These are phyloP conservation scores for Hirtodrosophila cameraria DNA, from an alignment of 2,888 invertebrate genomes.

Conservation along the genomic window DNA sequence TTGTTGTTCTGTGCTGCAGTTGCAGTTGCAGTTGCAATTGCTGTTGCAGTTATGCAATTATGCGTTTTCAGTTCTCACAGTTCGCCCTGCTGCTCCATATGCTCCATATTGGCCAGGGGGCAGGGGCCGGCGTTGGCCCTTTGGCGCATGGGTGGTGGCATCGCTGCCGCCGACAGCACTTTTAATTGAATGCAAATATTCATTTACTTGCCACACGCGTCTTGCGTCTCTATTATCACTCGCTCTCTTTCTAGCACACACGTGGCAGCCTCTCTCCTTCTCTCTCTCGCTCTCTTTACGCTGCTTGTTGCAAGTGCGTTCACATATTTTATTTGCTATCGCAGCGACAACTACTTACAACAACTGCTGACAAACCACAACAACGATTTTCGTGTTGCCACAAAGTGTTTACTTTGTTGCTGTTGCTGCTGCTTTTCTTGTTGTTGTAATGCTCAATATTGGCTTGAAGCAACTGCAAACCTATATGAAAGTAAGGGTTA, in stretches of 20 bases:
- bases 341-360: slow-evolving; percentile 18
- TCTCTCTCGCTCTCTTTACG: not conserved
- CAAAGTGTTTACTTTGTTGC: slow-evolving; percentile 21
- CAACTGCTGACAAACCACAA: slow-evolving; percentile 24
- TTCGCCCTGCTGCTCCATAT: slow-evolving; percentile 27
- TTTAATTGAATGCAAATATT: slow-evolving; percentile 67
- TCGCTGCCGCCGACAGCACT: slow-evolving; percentile 62
- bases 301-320: slow-evolving; percentile 20
- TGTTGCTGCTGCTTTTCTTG: slow-evolving; percentile 1
- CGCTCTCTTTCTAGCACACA: not conserved
- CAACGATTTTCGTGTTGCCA: slow-evolving; percentile 20
- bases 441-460: slow-evolving; percentile 11
- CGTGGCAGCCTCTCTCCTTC: not conserved
- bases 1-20: slow-evolving; percentile 1
- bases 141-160: slow-evolving; percentile 54
- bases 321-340: slow-evolving; percentile 43
- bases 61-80: slow-evolving; percentile 40
- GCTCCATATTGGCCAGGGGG: slow-evolving; percentile 27
- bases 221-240: not conserved
- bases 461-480: slow-evolving; percentile 5
- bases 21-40: too few species aligned
- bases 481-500: slow-evolving; percentile 29
- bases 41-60: slow-evolving; percentile 43
- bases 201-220: slow-evolving; percentile 48
- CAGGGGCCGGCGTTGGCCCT: slow-evolving; percentile 45